Evolutionary conservation across 2,113 vertebrate genomes (phyloP).

Genomic region (Donacobius atricapilla): DNA sequence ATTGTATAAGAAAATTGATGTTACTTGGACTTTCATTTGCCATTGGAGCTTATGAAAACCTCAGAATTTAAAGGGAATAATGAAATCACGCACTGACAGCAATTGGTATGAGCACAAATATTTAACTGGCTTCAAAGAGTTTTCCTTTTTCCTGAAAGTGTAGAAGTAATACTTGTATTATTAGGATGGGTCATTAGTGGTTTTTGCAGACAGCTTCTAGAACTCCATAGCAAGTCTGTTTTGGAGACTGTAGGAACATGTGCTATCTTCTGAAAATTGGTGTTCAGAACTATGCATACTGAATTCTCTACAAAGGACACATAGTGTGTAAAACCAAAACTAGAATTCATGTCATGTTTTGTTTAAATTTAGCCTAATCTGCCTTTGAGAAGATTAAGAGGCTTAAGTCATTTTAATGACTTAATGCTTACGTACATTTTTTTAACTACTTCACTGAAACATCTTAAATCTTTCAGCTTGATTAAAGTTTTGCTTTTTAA

Average conservation of each 20-base stretch:
- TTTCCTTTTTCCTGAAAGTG: not conserved
- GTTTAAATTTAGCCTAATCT: slow-evolving; percentile 52
- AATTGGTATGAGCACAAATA: not conserved
- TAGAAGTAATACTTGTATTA: not conserved
- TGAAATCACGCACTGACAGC: accelerated
- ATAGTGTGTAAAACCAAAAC: not conserved
- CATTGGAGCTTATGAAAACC: not conserved
- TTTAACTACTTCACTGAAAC: slow-evolving; percentile 39
- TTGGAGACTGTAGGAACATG: not conserved
- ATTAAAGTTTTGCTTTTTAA: slow-evolving; percentile 19
- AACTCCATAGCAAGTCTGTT: not conserved
- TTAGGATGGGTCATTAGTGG: not conserved
- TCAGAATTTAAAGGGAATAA: not conserved
- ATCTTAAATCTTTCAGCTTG: slow-evolving; percentile 32
- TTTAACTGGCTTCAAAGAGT: not conserved
- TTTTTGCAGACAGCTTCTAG: not conserved
- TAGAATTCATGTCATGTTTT: slow-evolving; percentile 34
- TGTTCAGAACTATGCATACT: not conserved
- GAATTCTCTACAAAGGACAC: not conserved
- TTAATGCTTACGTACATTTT: slow-evolving; percentile 42
- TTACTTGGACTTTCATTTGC: not conserved
- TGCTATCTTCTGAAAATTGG: accelerated
- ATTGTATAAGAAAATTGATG: not conserved
- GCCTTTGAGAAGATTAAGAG: slow-evolving; percentile 45
- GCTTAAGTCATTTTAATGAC: slow-evolving; percentile 37